Percentiles rank a stretch among this genome's conserved stretches.
Conservation (phyloP, 2,113 vertebrate species). For the Cyanoramphus novaezelandiae region DNA sequence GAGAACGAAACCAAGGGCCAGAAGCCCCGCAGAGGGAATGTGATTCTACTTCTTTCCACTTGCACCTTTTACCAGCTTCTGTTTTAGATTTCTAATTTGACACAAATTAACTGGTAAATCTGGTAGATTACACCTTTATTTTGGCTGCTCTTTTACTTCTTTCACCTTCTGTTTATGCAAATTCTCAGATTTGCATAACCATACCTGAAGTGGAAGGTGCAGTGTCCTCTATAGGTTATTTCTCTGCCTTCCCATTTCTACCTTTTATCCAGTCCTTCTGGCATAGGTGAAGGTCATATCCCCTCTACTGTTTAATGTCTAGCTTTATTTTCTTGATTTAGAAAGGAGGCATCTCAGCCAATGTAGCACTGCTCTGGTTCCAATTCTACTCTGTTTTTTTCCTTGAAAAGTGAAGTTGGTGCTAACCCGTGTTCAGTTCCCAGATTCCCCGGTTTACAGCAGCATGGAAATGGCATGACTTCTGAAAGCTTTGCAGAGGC, state of each 20-base stretch:
- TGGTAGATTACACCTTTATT: not conserved
- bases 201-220: not conserved
- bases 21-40: not conserved
- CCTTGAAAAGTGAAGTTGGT: not conserved
- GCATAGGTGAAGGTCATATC: not conserved
- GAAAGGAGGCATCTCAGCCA: not conserved
- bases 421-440: not conserved
- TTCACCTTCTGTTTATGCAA: not conserved
- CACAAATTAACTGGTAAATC: not conserved
- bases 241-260: not conserved
- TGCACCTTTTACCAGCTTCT: not conserved
- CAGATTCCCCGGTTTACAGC: not conserved
- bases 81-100: not conserved
- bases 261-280: not conserved
- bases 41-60: not conserved
- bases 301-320: not conserved
- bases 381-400: not conserved
- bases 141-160: not conserved
- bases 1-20: not conserved
- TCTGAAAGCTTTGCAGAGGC: constrained; percentile 2
- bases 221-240: not conserved
- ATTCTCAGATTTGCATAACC: not conserved
- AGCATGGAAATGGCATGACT: not conserved
- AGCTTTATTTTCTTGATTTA: not conserved
- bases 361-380: not conserved